phyloP scores from a whole-genome alignment of 2,888 invertebrate genomes.

The Meiosimyza platycephala region DNA sequence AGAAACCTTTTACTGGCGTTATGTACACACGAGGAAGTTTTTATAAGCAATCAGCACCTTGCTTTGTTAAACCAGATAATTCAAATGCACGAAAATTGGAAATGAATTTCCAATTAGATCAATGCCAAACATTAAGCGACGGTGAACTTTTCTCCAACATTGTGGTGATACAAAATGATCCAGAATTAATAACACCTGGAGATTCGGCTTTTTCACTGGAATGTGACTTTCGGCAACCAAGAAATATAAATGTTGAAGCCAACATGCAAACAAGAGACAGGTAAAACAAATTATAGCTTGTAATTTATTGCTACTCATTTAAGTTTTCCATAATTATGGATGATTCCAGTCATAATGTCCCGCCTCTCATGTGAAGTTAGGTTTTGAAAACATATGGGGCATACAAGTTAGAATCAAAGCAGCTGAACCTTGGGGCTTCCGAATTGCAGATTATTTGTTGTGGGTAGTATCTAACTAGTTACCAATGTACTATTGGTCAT shows the following conservation, averaged over 20 bases:
- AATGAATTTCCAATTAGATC: slow-evolving; percentile 71
- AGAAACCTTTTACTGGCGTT: slow-evolving; percentile 72
- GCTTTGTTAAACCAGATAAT: slow-evolving; percentile 70
- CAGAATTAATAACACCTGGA: slow-evolving; percentile 74
- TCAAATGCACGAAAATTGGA: slow-evolving; percentile 68
- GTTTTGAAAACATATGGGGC: too few species aligned
- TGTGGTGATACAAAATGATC: slow-evolving; percentile 75
- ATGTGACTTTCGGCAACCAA: slow-evolving; percentile 73
- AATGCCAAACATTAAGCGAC: slow-evolving; percentile 71
- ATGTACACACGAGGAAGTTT: slow-evolving; percentile 75
- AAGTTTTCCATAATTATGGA: background rate
- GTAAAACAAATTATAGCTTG: slow-evolving; percentile 51
- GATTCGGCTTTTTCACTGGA: slow-evolving; percentile 75
- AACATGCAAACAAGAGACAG: slow-evolving; percentile 68
- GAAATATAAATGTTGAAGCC: slow-evolving; percentile 70
- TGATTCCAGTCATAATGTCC: too few species aligned
- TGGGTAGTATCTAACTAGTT: too few species aligned
- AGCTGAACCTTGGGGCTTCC: too few species aligned
- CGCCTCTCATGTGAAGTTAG: too few species aligned
- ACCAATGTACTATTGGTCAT: too few species aligned
- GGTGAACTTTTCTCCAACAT: slow-evolving; percentile 72
- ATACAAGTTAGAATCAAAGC: too few species aligned
- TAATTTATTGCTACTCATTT: background rate
- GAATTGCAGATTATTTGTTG: too few species aligned
- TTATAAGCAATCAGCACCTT: slow-evolving; percentile 70